Percentiles rank a stretch among this genome's conserved stretches.
Conservation (phyloP, 2,888 invertebrate genomes). For the Scaeva pyrastri region DNA sequence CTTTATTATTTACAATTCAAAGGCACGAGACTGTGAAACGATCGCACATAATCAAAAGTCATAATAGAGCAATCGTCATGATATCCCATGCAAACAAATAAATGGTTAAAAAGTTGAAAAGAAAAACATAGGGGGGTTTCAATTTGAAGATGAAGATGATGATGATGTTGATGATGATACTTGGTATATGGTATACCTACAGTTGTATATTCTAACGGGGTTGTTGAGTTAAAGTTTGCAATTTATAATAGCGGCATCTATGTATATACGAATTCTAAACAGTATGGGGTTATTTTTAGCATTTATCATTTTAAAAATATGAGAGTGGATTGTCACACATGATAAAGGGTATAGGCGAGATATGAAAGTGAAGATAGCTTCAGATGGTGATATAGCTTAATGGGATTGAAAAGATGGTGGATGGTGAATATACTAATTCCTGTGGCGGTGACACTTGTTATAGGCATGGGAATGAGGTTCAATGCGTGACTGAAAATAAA, state of each 20-base stretch:
- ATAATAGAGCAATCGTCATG: slow-evolving; percentile 70
- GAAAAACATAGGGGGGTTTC: slow-evolving; percentile 25
- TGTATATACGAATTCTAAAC: neutral
- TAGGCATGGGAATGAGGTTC: neutral
- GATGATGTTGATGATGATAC: slow-evolving; percentile 13
- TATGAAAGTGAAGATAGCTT: neutral
- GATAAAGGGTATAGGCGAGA: neutral
- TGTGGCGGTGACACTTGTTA: slow-evolving; percentile 11
- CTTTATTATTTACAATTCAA: slow-evolving; percentile 62
- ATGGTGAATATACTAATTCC: slow-evolving; percentile 30
- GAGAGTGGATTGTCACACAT: slow-evolving; percentile 20
- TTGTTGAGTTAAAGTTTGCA: slow-evolving; percentile 21
- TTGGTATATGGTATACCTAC: no score
- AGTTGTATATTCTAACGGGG: neutral
- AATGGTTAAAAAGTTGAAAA: slow-evolving; percentile 55
- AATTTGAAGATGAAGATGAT: neutral
- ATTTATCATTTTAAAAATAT: slow-evolving; percentile 37
- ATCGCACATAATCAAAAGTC: slow-evolving; percentile 72
- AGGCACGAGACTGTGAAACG: slow-evolving; percentile 73
- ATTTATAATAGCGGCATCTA: slow-evolving; percentile 22
- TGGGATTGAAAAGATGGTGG: slow-evolving; percentile 9
- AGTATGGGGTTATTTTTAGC: slow-evolving; percentile 21
- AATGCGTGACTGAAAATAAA: neutral
- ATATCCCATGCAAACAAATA: slow-evolving; percentile 65
- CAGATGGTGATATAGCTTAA: neutral